Percentiles rank a stretch among this genome's conserved stretches.
Conservation (phyloP, 2,797 vertebrate genomes). For the Microtus obscurus region DNA sequence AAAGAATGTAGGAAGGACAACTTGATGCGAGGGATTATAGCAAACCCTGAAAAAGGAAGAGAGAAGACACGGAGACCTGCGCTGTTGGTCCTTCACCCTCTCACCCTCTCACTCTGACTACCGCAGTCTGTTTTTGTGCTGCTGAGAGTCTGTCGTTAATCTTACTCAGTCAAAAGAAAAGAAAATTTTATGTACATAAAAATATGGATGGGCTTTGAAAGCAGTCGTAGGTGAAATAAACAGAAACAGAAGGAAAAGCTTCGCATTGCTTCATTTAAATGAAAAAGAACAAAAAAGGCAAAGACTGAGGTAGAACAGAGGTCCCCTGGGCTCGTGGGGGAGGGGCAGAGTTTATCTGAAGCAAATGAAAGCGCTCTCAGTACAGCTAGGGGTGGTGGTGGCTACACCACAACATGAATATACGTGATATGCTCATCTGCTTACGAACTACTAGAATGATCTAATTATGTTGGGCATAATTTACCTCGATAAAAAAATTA, state of each 20-base stretch:
- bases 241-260: background rate
- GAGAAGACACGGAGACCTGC: background rate
- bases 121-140: background rate
- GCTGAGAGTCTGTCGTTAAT: background rate
- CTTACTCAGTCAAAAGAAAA: background rate
- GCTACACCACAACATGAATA: background rate
- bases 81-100: background rate
- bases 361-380: background rate
- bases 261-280: background rate
- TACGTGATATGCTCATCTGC: background rate
- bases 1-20: background rate
- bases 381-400: too few relatives aligned
- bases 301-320: background rate
- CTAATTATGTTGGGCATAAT: background rate
- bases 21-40: background rate
- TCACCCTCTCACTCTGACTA: background rate
- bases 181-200: background rate
- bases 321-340: fast-evolving
- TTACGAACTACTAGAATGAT: background rate
- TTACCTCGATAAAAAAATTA: background rate
- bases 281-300: background rate
- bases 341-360: background rate
- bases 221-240: background rate
- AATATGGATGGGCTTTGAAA: background rate
- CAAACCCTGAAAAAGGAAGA: background rate